Base-by-base conservation (phyloP, 2,113 vertebrate species). In the Ceyx cyanopectus region DNA sequence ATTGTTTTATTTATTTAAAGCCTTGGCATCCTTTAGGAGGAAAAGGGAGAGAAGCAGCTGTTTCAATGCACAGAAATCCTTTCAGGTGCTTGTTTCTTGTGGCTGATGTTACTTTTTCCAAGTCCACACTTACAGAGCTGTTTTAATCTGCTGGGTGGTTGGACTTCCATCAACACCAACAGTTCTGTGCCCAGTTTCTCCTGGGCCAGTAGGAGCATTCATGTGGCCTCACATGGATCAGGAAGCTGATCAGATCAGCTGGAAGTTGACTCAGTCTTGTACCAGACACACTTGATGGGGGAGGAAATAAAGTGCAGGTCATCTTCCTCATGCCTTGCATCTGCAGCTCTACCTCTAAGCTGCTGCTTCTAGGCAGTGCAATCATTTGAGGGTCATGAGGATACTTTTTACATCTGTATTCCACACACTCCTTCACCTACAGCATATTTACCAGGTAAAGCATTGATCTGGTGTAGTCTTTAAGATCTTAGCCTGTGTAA, bases 171-270 rank as follows among this genome's bases (percentile, higher is more conserved):
- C 50, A 48, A 65, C 65, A 58, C 10, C 41, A 48, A 8, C 30
- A 30, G 24, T 50, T 72, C 40, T 0, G 1, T 67, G 62, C 46
- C 57, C 43, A 0, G 0, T 62, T 90, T 76, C 34, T 57, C 17
- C 62, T 22, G 22, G 60, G 54, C 51, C 74, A 60, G 34, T 30
- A 50, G 65, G 50, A 81, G 10, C 16, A 14, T 24, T 61, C 24
- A 3, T 22, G 34, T 66, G 81, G 69, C 45, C 66, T 74, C 22
- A 1, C 0, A 41, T 73, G 40, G 17, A 10, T 48, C 20, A 11
- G n/a, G 51, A 45, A 50, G 18, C 23, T 21, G 34, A 57, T 62
- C 61, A n/a, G 17, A 18, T 14, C 14, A 12, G 41, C 46, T 74
- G 57, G 63, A 74, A 10, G 51, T 48, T 21, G 17, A 62, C n/a